Evolutionary conservation across 2,113 vertebrate genomes (phyloP).

Genomic region (Boleophthalmus pectinirostris): DNA sequence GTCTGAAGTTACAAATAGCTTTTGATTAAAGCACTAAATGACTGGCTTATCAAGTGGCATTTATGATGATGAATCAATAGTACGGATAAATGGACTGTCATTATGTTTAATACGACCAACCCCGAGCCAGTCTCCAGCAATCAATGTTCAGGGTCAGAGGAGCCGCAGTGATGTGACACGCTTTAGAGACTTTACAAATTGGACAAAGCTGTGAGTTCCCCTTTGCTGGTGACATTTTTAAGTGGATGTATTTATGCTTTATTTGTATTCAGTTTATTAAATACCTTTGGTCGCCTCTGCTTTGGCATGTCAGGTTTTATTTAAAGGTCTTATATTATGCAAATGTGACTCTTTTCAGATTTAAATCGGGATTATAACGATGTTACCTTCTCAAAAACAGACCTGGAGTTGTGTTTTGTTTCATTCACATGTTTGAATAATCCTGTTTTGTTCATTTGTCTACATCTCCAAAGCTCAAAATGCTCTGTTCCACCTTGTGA

Average conservation of each 20-base stretch:
- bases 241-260: constrained; percentile 31
- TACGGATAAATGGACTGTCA: constrained; percentile 20
- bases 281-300: too few species aligned
- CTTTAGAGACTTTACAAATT: background rate
- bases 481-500: too few species aligned
- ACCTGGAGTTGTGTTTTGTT: too few species aligned
- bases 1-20: constrained; percentile 39
- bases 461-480: too few species aligned
- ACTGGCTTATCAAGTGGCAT: constrained; percentile 35
- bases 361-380: too few species aligned
- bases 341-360: too few species aligned
- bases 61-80: constrained; percentile 41
- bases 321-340: too few species aligned
- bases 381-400: too few species aligned
- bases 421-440: too few species aligned
- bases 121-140: constrained; percentile 4
- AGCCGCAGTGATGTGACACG: constrained; percentile 1
- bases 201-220: background rate
- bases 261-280: background rate
- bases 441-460: too few species aligned
- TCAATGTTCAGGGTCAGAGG: constrained; percentile 32
- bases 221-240: constrained; percentile 15
- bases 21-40: constrained; percentile 50
- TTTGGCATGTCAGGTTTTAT: too few species aligned
- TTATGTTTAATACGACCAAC: constrained; percentile 37